phyloP scores from a whole-genome alignment of 2,888 invertebrate species.

The Ormyrus thymus region DNA sequence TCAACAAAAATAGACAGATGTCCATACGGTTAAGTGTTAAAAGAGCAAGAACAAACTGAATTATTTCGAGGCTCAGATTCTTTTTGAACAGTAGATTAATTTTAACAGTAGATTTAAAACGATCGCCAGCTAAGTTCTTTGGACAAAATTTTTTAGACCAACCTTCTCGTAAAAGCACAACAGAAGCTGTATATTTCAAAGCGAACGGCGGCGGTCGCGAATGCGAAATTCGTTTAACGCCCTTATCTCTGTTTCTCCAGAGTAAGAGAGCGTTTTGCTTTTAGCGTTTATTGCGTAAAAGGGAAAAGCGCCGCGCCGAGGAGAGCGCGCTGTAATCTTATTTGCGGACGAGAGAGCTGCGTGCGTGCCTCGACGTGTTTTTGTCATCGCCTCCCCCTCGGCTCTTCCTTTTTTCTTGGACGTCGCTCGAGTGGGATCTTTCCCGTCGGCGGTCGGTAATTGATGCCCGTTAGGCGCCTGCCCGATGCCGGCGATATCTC shows the following conservation, averaged over 20 bases:
- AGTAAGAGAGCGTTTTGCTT: conserved; percentile 63
- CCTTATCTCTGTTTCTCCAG: conserved; percentile 71
- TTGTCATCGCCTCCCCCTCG: background rate
- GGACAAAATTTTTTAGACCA: conserved; percentile 3
- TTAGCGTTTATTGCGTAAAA: conserved; percentile 70
- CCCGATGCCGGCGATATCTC: too few species aligned
- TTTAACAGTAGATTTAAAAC: too few species aligned
- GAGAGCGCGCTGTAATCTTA: conserved; percentile 56
- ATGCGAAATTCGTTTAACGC: conserved; percentile 69
- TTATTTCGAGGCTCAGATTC: too few species aligned
- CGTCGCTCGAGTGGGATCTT: too few species aligned
- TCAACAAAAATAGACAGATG: too few species aligned
- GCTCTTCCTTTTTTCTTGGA: too few species aligned
- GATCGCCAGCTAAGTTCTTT: background rate
- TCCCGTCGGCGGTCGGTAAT: too few species aligned
- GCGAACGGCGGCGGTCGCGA: conserved; percentile 59
- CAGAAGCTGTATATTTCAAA: background rate
- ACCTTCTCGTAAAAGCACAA: conserved; percentile 22
- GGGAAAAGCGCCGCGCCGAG: conserved; percentile 55
- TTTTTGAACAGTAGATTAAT: too few species aligned
- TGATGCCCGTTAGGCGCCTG: too few species aligned
- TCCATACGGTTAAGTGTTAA: too few species aligned
- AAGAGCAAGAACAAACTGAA: too few species aligned
- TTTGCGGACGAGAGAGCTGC: conserved; percentile 55
- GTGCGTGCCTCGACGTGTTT: conserved; percentile 3